phyloP scores from a whole-genome alignment of 2,888 invertebrate species.

The Catonia carolina region DNA sequence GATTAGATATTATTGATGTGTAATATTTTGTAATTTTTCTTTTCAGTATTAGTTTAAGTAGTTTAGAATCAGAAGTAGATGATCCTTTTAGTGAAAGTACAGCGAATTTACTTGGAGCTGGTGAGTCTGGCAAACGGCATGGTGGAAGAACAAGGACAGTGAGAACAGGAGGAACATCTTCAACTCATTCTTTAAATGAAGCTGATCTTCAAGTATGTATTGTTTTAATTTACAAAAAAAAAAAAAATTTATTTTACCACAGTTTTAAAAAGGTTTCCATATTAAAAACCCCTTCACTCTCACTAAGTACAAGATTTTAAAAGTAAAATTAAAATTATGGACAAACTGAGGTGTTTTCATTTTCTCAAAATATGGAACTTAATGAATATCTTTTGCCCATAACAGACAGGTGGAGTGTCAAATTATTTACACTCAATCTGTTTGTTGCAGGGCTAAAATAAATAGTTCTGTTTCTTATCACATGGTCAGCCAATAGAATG shows the following conservation, averaged over 20 bases:
- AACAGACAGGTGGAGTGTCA: too few relatives aligned
- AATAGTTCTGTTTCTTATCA: too few relatives aligned
- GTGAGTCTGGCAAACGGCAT: constrained; percentile 35
- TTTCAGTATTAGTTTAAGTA: constrained; percentile 62
- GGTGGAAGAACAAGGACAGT: constrained; percentile 25
- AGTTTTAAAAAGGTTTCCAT: not conserved
- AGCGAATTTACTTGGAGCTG: constrained; percentile 42
- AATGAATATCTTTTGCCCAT: too few relatives aligned
- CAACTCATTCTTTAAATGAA: constrained; percentile 80
- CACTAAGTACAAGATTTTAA: too few relatives aligned
- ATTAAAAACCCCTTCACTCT: too few relatives aligned
- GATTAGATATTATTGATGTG: too few relatives aligned
- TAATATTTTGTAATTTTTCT: not conserved
- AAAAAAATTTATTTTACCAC: not conserved
- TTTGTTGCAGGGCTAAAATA: too few relatives aligned
- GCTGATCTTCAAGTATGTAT: constrained; percentile 68
- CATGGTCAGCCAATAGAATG: too few relatives aligned
- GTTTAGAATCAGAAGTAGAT: constrained; percentile 82
- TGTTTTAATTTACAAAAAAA: not conserved
- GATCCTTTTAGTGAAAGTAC: constrained; percentile 48
- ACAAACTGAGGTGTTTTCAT: too few relatives aligned
- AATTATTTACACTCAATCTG: too few relatives aligned
- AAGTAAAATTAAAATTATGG: too few relatives aligned
- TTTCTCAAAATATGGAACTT: too few relatives aligned
- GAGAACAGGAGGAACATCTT: constrained; percentile 48